Percentiles rank a stretch among this genome's conserved stretches.
Conservation (phyloP, 2,113 vertebrate species). For the Pseudolaguvia tuberculata region DNA sequence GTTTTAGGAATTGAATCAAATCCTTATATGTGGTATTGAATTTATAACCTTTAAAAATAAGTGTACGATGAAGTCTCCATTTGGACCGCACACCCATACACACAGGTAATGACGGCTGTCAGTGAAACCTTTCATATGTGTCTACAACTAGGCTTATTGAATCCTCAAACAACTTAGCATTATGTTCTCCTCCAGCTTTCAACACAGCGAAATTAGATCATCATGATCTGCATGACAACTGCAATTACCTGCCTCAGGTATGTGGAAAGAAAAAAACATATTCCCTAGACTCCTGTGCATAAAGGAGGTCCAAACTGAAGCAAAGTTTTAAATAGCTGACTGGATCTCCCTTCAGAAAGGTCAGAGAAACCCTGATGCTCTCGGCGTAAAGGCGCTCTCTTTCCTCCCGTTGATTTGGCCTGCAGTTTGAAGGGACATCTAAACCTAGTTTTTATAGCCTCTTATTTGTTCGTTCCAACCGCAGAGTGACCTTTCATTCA, state of each 20-base stretch:
- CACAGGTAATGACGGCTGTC: not conserved
- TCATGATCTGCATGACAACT: not conserved
- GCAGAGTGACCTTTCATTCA: slow-evolving; percentile 45
- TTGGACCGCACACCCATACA: not conserved
- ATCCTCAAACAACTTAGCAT: not conserved
- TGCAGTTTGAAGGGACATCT: slow-evolving; percentile 42
- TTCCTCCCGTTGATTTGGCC: slow-evolving; percentile 35
- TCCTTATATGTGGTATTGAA: not conserved
- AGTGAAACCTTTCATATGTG: not conserved
- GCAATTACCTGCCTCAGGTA: slow-evolving; percentile 4
- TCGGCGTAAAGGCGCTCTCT: slow-evolving; percentile 23
- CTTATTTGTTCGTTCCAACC: slow-evolving; percentile 42
- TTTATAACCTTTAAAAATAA: too few species aligned
- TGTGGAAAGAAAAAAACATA: not conserved
- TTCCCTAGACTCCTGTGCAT: not conserved
- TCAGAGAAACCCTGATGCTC: slow-evolving; percentile 33
- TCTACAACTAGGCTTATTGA: not conserved
- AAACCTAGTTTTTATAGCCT: slow-evolving; percentile 37
- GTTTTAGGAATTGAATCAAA: not conserved
- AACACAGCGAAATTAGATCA: not conserved
- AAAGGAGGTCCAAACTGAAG: not conserved
- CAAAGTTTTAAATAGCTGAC: slow-evolving; percentile 26
- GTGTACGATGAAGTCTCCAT: too few species aligned
- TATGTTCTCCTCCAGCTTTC: slow-evolving; percentile 1
- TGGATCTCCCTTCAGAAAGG: slow-evolving; percentile 40